phyloP scores from a whole-genome alignment of 35 echinoderm and acorn worm species.

The Heliocidaris tuberculata region DNA sequence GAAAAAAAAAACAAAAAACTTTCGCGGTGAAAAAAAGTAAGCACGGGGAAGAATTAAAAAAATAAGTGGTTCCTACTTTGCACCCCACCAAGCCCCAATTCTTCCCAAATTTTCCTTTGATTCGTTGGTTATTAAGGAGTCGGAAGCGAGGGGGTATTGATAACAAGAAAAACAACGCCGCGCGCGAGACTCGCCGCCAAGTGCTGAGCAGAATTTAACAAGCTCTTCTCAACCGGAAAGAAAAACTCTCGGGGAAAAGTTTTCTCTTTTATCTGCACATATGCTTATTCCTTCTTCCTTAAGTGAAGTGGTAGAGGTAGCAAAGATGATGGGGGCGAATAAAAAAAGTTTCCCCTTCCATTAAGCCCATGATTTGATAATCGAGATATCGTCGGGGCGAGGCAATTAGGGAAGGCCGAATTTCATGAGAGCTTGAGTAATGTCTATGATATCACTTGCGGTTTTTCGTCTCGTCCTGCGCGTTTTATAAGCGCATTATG shows the following conservation, averaged over 20 bases:
- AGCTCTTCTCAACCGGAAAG: not conserved
- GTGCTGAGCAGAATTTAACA: conserved; percentile 10
- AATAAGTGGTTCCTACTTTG: not conserved
- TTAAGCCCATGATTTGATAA: conserved; percentile 18
- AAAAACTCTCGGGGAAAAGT: not conserved
- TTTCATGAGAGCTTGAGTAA: not conserved
- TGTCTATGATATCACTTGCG: conserved; percentile 1
- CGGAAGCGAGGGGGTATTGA: not conserved
- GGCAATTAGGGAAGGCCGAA: not conserved
- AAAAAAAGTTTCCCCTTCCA: conserved; percentile 9
- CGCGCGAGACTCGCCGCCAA: not conserved
- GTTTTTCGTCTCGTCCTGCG: not conserved
- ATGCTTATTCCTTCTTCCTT: not conserved
- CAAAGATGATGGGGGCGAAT: not conserved
- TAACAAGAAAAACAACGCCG: conserved; percentile 10
- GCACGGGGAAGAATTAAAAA: not conserved
- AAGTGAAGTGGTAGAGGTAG: not conserved
- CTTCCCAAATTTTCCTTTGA: conserved; percentile 7
- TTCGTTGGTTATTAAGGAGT: conserved; percentile 3
- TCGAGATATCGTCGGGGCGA: not conserved
- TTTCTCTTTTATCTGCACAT: conserved; percentile 1
- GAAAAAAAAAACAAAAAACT: not conserved
- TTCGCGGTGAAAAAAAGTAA: not conserved
- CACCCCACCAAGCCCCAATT: not conserved
- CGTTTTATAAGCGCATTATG: conserved; percentile 12